These are phyloP conservation scores for Clangula hyemalis DNA, from an alignment of 2,797 vertebrate species.

Conservation along the genomic window DNA sequence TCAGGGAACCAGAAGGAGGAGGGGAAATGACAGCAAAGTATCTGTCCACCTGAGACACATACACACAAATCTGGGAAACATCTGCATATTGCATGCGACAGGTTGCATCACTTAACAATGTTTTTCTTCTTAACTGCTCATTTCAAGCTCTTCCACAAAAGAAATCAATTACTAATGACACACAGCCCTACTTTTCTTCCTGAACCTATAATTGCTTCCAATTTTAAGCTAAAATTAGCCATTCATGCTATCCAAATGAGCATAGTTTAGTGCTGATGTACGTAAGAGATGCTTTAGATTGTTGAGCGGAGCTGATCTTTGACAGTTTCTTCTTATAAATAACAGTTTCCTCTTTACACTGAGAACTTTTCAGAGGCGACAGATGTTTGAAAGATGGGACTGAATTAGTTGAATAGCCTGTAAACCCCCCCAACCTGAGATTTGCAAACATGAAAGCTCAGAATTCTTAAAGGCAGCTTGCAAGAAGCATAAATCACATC, in stretches of 20 bases:
- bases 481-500: constrained; percentile 41
- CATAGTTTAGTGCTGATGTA: constrained; percentile 70
- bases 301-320: constrained; percentile 63
- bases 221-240: constrained; percentile 78
- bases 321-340: constrained; percentile 67
- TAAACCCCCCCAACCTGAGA: constrained; percentile 58
- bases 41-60: constrained; percentile 45
- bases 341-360: constrained; percentile 54
- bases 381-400: constrained; percentile 64
- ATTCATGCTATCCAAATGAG: constrained; percentile 74
- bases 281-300: constrained; percentile 58
- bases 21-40: background rate
- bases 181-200: constrained; percentile 70
- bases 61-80: constrained; percentile 24
- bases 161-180: constrained; percentile 77
- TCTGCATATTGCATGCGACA: constrained; percentile 55
- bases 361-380: constrained; percentile 56
- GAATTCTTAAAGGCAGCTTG: constrained; percentile 37
- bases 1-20: background rate
- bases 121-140: constrained; percentile 60
- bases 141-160: constrained; percentile 72
- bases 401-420: constrained; percentile 47
- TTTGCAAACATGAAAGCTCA: constrained; percentile 42
- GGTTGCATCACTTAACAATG: constrained; percentile 47
- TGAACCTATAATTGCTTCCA: constrained; percentile 76